Evolutionary conservation across 2,113 vertebrate species (phyloP), one percentile per base, ranked within the genome.

Genomic region (Budorcas taxicolor): DNA sequence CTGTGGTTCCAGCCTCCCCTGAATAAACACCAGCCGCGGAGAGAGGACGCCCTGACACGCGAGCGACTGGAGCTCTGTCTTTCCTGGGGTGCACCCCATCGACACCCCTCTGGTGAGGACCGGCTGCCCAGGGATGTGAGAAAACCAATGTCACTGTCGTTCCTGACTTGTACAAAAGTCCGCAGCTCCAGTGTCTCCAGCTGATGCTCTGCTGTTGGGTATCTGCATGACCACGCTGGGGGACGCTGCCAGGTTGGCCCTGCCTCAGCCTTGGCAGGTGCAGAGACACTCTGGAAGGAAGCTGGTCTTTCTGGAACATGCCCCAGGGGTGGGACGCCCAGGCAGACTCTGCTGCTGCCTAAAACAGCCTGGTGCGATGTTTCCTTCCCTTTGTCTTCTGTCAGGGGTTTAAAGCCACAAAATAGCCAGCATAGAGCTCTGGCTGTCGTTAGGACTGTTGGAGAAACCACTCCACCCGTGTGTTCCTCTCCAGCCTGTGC

Each of bases 221-320:
- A 21, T 43, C 33, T 52, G 0, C 40, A 15, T 52, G 29, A 25
- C 27, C 29, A 19, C 0, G 0, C 21, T 0, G 0, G 23, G 47
- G 55, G 33, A 47, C 15, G 7, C 74, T 0, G 47, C 62, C 52
- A 9, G 57, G n/a, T 3, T 47, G 76, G 83, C 88, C 27, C 7
- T 14, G 36, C 50, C 80, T 83, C 84, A 67, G 92, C 36, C 57
- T 71, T 45, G 76, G 88, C 93, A 50, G 93, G 84, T 87, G 57
- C 9, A 0, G 7, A 71, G 95, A 15, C 4, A 71, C 31, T 45
- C 95, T 89, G 89, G 89, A 93, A 71, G 33, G 92, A 71, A 81
- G 80, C 55, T 33, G 71, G 45, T 81, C 2, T 0, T 43, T 80
- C 81, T 62, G 60, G 86, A 90, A 67, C 62, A 2, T 23, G 29